Evolutionary conservation across 2,797 vertebrate genomes (phyloP).

Genomic region (Microchirus variegatus): DNA sequence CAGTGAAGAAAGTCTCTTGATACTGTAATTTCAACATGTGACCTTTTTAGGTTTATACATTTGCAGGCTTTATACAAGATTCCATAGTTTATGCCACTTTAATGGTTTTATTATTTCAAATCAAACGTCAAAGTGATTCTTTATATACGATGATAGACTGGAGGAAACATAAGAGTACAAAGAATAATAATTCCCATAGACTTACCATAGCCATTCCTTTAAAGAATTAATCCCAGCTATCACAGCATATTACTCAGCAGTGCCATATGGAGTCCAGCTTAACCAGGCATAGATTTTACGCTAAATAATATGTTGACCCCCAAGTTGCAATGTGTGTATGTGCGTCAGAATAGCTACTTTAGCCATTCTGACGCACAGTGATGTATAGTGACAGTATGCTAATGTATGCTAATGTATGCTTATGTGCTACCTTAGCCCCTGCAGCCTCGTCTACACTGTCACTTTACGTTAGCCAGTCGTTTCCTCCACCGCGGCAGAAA

Average conservation of each 20-base stretch:
- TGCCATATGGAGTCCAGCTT: constrained; percentile 37
- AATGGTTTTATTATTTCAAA: no score
- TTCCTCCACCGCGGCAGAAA: constrained; percentile 33
- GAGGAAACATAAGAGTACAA: no score
- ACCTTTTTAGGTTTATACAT: no score
- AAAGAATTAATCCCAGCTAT: constrained; percentile 35
- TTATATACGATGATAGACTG: no score
- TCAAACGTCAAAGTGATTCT: no score
- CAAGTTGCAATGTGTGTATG: constrained; percentile 1
- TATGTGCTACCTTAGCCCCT: constrained; percentile 11
- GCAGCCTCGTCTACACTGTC: constrained; percentile 60
- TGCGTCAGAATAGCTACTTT: constrained; percentile 13
- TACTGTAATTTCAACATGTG: no score
- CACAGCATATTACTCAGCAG: constrained; percentile 9
- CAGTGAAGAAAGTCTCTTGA: no score
- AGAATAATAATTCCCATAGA: constrained; percentile 5
- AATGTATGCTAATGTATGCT: constrained; percentile 60
- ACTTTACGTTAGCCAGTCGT: constrained; percentile 47
- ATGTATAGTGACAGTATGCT: constrained; percentile 40
- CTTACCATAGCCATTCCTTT: constrained; percentile 8
- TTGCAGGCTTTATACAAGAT: no score
- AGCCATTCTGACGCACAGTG: no score
- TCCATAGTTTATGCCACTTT: no score
- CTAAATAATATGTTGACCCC: constrained; percentile 36
- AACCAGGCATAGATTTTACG: constrained; percentile 33